phyloP scores from a whole-genome alignment of 1,140 invertebrate genomes.

The Drosophila santomea region DNA sequence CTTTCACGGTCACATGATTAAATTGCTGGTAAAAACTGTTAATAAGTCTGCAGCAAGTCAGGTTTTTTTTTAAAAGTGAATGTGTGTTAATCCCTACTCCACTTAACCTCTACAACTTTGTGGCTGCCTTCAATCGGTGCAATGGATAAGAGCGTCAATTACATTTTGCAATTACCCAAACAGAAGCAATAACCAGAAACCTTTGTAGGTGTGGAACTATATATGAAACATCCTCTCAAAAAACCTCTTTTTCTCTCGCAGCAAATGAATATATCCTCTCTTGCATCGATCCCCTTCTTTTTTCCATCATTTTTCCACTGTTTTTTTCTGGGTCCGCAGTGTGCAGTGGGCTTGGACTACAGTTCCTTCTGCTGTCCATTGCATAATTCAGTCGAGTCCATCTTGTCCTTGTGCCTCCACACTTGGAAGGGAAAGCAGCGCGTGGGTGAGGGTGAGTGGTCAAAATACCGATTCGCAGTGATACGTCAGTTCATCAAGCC shows the following conservation, averaged over 20 bases:
- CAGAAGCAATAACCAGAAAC: constrained; percentile 10
- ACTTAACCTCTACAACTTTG: constrained; percentile 1
- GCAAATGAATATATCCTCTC: constrained; percentile 44
- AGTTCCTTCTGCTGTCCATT: constrained; percentile 34
- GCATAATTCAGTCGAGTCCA: constrained; percentile 54
- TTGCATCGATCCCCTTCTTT: neutral
- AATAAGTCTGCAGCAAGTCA: too few species aligned
- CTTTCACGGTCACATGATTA: neutral
- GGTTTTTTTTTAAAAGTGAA: too few species aligned
- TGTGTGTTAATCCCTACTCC: too few species aligned
- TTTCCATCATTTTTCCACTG: constrained; percentile 3
- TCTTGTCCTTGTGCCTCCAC: constrained; percentile 19
- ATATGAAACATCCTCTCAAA: constrained; percentile 7
- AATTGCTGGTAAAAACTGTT: too few species aligned
- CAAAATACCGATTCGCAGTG: constrained; percentile 46
- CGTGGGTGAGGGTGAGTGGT: constrained; percentile 2
- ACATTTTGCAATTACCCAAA: constrained; percentile 50
- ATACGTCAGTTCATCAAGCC: constrained; percentile 47
- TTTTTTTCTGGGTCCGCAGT: constrained; percentile 21
- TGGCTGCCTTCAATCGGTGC: constrained; percentile 26
- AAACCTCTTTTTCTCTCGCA: constrained; percentile 13
- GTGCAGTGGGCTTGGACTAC: constrained; percentile 12
- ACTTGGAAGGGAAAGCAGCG: neutral
- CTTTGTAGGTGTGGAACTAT: neutral
- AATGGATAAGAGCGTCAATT: constrained; percentile 46